Evolutionary conservation across 1,140 invertebrate genomes (phyloP).

Genomic region (Halotydeus destructor): DNA sequence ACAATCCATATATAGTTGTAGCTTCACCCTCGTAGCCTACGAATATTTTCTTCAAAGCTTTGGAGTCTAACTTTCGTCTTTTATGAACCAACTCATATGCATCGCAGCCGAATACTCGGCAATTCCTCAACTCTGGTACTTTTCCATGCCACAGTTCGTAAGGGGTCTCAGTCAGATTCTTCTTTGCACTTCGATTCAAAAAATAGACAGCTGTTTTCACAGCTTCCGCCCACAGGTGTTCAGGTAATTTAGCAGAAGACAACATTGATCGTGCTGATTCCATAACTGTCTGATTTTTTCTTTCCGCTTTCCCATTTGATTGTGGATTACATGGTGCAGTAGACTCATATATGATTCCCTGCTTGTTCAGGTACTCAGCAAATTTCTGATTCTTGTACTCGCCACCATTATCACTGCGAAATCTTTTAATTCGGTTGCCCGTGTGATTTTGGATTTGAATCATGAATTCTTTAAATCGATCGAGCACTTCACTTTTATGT

Average conservation of each 20-base stretch:
- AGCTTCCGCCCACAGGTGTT: slow-evolving; percentile 5
- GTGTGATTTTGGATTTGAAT: too few species aligned
- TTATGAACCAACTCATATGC: slow-evolving; percentile 15
- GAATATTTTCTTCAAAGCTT: slow-evolving; percentile 16
- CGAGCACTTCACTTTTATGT: slow-evolving; percentile 22
- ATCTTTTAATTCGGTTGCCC: too few species aligned
- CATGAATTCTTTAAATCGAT: slow-evolving; percentile 3
- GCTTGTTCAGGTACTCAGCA: neutral
- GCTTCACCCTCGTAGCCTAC: slow-evolving; percentile 17
- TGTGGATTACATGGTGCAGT: slow-evolving; percentile 4
- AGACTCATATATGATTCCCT: slow-evolving; percentile 8
- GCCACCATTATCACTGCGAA: too few species aligned
- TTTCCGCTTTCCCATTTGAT: slow-evolving; percentile 5
- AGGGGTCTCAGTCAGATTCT: slow-evolving; percentile 8
- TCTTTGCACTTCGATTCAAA: neutral
- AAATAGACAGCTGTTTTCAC: neutral
- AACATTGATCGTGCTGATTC: slow-evolving; percentile 14
- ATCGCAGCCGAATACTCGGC: slow-evolving; percentile 20
- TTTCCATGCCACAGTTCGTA: slow-evolving; percentile 15
- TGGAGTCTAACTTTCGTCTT: slow-evolving; percentile 15
- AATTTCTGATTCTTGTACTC: neutral
- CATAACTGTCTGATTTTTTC: slow-evolving; percentile 4
- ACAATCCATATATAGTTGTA: slow-evolving; percentile 15
- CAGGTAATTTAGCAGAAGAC: slow-evolving; percentile 2
- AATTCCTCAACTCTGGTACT: slow-evolving; percentile 16